Evolutionary conservation across 92 coral and sea anemone species (phyloP).

Genomic region (Bergia puertoricense): DNA sequence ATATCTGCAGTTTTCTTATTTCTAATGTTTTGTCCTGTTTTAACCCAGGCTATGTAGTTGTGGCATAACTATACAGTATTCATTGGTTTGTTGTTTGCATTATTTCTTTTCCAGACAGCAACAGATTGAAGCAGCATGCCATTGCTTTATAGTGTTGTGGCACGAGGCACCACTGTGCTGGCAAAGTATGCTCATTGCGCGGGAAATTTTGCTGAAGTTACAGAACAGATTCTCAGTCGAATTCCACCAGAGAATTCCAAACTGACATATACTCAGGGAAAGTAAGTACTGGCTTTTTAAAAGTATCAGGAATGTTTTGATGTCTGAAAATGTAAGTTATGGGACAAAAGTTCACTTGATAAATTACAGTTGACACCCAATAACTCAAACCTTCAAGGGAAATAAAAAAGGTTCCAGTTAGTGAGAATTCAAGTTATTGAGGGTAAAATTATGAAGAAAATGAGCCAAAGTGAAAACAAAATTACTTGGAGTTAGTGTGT

Average conservation of each 20-base stretch:
- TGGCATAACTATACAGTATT: no score
- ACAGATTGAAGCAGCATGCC: conserved; percentile 68
- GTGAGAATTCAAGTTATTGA: no score
- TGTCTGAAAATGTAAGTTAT: background rate
- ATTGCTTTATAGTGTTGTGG: conserved; percentile 88
- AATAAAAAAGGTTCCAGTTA: no score
- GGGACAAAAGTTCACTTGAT: background rate
- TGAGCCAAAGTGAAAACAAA: no score
- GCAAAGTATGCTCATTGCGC: conserved; percentile 99
- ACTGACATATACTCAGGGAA: conserved; percentile 96
- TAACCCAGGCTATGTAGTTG: background rate
- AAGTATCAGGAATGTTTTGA: no score
- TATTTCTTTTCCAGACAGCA: background rate
- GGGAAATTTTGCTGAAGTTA: conserved; percentile 99
- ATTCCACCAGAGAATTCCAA: conserved; percentile 99
- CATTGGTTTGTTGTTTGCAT: no score
- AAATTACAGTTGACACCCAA: background rate
- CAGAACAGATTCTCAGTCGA: conserved; percentile 92
- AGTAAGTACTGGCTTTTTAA: conserved; percentile 50
- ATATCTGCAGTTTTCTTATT: no score
- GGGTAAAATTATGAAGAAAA: no score
- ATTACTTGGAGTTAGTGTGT: no score
- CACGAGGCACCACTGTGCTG: conserved; percentile 97
- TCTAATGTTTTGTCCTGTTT: no score
- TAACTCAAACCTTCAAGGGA: no score